These are phyloP conservation scores for Colletes latitarsis DNA, from an alignment of 1,140 invertebrate species.

Conservation along the genomic window DNA sequence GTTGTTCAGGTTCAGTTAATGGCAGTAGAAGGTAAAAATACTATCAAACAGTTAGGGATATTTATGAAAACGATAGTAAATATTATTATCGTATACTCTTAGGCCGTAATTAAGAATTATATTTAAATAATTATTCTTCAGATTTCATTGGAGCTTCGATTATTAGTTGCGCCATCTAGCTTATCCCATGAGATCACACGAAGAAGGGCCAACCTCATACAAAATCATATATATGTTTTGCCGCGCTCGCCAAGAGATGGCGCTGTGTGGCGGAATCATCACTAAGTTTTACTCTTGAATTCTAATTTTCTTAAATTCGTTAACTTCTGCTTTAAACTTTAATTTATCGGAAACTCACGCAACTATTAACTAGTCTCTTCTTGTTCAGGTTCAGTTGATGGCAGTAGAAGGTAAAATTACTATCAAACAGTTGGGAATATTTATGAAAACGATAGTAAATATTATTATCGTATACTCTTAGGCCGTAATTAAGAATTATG, in stretches of 20 bases:
- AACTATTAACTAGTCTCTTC: not conserved
- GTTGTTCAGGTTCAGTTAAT: no score
- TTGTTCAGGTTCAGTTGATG: no score
- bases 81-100: not conserved
- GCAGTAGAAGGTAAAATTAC: no score
- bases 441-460: not conserved
- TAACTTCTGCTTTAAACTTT: not conserved
- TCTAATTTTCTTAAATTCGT: no score
- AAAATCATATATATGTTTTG: no score
- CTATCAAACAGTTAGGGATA: not conserved
- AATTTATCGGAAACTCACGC: constrained; percentile 15
- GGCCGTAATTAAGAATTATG: not conserved
- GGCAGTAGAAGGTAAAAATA: no score
- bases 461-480: not conserved
- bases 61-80: not conserved
- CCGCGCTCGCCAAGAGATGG: no score
- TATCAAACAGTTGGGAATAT: not conserved
- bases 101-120: not conserved
- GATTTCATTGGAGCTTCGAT: not conserved
- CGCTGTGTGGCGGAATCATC: no score
- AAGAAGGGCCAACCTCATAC: no score
- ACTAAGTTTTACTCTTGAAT: no score
- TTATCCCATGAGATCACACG: no score
- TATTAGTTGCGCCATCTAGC: not conserved
- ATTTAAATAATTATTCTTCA: not conserved